These are phyloP conservation scores for Emydoidea blandingii DNA, from an alignment of 2,797 vertebrate genomes.

Conservation along the genomic window DNA sequence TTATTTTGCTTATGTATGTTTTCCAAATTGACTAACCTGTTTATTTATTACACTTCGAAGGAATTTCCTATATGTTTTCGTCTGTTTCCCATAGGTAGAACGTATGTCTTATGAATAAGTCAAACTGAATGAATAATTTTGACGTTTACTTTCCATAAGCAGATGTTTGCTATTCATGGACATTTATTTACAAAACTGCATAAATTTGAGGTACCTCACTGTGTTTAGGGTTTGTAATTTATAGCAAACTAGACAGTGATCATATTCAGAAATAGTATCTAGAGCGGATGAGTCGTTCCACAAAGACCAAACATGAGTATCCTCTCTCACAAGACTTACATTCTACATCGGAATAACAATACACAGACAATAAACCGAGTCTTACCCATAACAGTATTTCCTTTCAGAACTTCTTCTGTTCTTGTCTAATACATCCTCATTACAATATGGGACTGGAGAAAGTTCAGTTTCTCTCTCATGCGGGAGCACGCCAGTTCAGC, in stretches of 20 bases:
- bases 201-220: background rate
- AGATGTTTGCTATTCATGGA: background rate
- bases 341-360: background rate
- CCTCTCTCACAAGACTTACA: background rate
- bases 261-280: background rate
- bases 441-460: background rate
- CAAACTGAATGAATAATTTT: background rate
- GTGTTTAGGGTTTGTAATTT: background rate
- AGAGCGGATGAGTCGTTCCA: background rate
- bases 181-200: background rate
- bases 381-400: background rate
- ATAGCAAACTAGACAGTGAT: background rate
- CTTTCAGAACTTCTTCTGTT: background rate
- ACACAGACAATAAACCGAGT: background rate
- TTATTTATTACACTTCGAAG: background rate
- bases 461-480: background rate
- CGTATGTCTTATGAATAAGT: background rate
- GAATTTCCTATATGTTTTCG: background rate
- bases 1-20: fast-evolving
- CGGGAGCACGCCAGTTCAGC: background rate
- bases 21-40: background rate
- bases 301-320: background rate
- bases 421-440: background rate
- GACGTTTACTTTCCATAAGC: background rate
- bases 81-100: background rate